Evolutionary conservation across 2,888 invertebrate genomes (phyloP), one percentile per base, ranked within the genome.

Genomic region (Gerosis bhagava): DNA sequence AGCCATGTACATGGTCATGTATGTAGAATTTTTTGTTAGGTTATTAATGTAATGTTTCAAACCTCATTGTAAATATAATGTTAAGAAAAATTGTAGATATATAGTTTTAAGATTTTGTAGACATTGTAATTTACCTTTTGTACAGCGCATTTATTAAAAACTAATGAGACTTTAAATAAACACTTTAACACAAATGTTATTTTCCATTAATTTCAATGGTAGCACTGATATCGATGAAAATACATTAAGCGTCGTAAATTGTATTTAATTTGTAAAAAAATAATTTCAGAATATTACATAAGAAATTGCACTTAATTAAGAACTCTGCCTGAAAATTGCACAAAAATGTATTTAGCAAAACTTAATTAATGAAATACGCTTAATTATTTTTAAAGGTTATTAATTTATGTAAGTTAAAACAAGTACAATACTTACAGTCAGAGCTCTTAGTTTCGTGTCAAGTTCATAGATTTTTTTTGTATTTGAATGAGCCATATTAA

Each of bases 401-500:
- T 15, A 25, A 32, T 15, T 31, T 7, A 24, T 3, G 19, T 26
- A 46, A 13, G 36, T 25, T 28, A 26, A 13, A 44, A 42, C 22
- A 22, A 22, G 12, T 39, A 41, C 25, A 41, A 22, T 3, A 45
- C 11, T 36, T 17, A 26, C 21, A 63, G 50, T 58, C 62, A 62
- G 65, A 70, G 67, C 65, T 63, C 66, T 66, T 58, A 45, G 53
- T 56, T 60, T 52, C 56, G 59, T 59, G 55, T 57, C 47, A 37
- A 37, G 10, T 49, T 41, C 35, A 52, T 56, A 56, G 32, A 56
- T 53, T 62, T 65, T 22, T 28, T 48, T 41, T 11, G 22, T 15
- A 65, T n/a, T n/a, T n/a, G n/a, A 65, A 52, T 50, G 53, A 68
- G 87, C 88, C 88, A 88, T 88, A 86, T 76, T 79, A 76, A 69